Percentiles rank a stretch among this genome's conserved stretches.
These are phyloP conservation scores for Apamea crenata DNA, from an alignment of 2,888 invertebrate genomes.

Conservation along the genomic window DNA sequence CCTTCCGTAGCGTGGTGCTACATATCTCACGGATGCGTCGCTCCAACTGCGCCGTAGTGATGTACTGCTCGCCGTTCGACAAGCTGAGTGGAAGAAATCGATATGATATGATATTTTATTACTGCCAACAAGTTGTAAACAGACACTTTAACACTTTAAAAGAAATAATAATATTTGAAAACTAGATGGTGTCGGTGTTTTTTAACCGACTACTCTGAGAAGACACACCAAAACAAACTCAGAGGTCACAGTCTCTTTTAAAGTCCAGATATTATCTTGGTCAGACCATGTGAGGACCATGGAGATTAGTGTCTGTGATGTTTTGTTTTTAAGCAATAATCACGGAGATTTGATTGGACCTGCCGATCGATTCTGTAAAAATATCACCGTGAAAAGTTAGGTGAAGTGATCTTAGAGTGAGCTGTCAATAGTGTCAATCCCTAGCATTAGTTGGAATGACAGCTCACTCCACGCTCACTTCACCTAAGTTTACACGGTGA, in stretches of 20 bases:
- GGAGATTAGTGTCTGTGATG: neutral
- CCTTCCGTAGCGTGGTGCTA: constrained; percentile 82
- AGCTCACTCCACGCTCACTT: no score
- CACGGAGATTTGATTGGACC: neutral
- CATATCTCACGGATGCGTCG: constrained; percentile 93
- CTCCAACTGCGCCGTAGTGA: constrained; percentile 95
- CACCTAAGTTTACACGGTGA: no score
- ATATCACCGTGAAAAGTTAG: no score
- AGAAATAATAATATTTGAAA: neutral
- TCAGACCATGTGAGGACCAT: neutral
- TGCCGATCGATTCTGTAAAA: no score
- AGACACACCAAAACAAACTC: neutral
- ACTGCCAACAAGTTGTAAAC: neutral
- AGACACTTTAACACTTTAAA: neutral
- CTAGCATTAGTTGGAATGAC: no score
- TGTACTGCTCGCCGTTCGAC: constrained; percentile 96
- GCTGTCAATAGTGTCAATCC: no score
- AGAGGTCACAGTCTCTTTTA: neutral
- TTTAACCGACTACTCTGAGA: neutral
- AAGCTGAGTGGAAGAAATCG: constrained; percentile 87
- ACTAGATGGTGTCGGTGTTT: neutral
- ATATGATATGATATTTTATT: neutral
- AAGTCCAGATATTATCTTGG: neutral
- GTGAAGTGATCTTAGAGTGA: no score
- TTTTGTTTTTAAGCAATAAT: neutral